phyloP scores from a whole-genome alignment of 2,113 vertebrate species.

The Macaca fascicularis region T2T-MFA8v1.1 NC_088375.1:137815501-137816000 shows the following conservation, averaged over 20 bases:
- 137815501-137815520: not conserved
- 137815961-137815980: no score
- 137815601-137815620: not conserved
- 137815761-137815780: not conserved
- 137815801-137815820: not conserved
- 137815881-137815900: not conserved
- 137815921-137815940: not conserved
- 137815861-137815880: not conserved
- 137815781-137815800: not conserved
- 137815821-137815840: not conserved
- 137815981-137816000: no score
- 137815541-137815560: not conserved
- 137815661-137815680: not conserved
- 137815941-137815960: not conserved
- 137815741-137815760: not conserved
- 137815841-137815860: not conserved
- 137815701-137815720: not conserved
- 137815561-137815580: not conserved
- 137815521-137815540: not conserved
- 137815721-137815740: not conserved
- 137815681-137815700: not conserved
- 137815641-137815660: not conserved
- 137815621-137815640: not conserved
- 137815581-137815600: not conserved
- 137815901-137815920: not conserved